Percentiles rank a stretch among this genome's conserved stretches.
These are phyloP conservation scores for Drosophila pegasa DNA, from an alignment of 2,888 invertebrate genomes.

Conservation along the genomic window DNA sequence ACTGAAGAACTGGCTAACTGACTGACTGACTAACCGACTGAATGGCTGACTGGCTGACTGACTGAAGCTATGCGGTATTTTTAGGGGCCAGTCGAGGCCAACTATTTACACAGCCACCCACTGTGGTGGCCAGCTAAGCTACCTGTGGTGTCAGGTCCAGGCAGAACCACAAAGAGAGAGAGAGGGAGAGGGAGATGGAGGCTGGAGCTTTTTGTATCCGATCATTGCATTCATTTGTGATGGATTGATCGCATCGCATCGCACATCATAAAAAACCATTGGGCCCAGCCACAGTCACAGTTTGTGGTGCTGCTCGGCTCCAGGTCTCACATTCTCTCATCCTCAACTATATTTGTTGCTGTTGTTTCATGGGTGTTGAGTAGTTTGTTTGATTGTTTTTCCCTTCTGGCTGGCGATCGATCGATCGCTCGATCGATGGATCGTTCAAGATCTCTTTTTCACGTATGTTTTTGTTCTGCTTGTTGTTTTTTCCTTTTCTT, in stretches of 20 bases:
- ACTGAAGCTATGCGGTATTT: conserved; percentile 69
- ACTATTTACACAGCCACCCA: conserved; percentile 80
- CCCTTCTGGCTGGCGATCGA: conserved; percentile 51
- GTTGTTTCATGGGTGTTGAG: conserved; percentile 67
- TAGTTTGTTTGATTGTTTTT: conserved; percentile 78
- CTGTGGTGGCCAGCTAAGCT: conserved; percentile 72
- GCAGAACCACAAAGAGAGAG: background rate
- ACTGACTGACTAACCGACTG: conserved; percentile 28
- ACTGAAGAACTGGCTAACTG: conserved; percentile 34
- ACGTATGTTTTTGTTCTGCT: conserved; percentile 17
- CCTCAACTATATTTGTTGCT: conserved; percentile 32
- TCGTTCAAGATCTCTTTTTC: conserved; percentile 40
- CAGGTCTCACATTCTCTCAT: conserved; percentile 14
- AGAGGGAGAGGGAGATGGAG: no score
- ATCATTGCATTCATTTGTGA: conserved; percentile 59
- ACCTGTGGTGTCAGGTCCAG: conserved; percentile 68
- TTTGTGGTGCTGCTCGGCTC: conserved; percentile 15
- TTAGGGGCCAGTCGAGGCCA: conserved; percentile 77
- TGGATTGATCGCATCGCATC: conserved; percentile 82
- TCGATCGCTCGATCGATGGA: conserved; percentile 55
- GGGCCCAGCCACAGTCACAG: conserved; percentile 37
- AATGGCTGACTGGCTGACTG: conserved; percentile 49
- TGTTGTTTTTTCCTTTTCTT: conserved; percentile 15
- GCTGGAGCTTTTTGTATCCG: conserved; percentile 19
- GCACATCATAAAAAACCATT: conserved; percentile 81